These are phyloP conservation scores for Escarpia spicata DNA, from an alignment of 2,888 invertebrate species.

Conservation along the genomic window DNA sequence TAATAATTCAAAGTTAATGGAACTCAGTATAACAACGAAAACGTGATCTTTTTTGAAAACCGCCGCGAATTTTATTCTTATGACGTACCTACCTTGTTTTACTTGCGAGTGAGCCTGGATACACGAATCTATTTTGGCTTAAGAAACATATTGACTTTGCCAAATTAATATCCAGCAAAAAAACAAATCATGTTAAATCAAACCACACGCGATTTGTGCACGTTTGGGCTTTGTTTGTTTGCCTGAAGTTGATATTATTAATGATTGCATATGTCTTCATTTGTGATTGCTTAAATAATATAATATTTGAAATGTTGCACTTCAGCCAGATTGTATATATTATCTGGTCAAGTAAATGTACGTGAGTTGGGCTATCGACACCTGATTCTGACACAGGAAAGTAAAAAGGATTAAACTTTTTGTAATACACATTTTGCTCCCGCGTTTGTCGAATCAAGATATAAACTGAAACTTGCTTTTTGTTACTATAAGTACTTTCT, in stretches of 20 bases:
- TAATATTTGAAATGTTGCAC: neutral
- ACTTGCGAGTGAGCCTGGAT: too few relatives aligned
- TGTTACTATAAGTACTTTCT: too few relatives aligned
- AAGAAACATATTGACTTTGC: neutral
- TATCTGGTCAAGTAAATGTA: neutral
- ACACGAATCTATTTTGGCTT: neutral
- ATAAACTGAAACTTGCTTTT: too few relatives aligned
- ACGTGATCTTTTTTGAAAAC: neutral
- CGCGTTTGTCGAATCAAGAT: too few relatives aligned
- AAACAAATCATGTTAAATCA: neutral
- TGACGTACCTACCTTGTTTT: neutral
- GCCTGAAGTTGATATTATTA: neutral
- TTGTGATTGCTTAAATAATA: neutral
- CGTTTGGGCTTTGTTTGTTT: neutral
- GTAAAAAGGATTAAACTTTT: too few relatives aligned
- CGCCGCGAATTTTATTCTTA: neutral
- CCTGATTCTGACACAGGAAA: neutral
- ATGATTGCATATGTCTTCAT: neutral
- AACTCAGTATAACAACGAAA: neutral
- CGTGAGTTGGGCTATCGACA: neutral
- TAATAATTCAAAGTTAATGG: neutral
- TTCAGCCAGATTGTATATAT: neutral
- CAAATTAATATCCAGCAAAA: neutral
- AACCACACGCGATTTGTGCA: neutral
- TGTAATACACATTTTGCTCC: too few relatives aligned